These are phyloP conservation scores for Heliconius nattereri DNA, from an alignment of 1,140 invertebrate species.

Conservation along the genomic window DNA sequence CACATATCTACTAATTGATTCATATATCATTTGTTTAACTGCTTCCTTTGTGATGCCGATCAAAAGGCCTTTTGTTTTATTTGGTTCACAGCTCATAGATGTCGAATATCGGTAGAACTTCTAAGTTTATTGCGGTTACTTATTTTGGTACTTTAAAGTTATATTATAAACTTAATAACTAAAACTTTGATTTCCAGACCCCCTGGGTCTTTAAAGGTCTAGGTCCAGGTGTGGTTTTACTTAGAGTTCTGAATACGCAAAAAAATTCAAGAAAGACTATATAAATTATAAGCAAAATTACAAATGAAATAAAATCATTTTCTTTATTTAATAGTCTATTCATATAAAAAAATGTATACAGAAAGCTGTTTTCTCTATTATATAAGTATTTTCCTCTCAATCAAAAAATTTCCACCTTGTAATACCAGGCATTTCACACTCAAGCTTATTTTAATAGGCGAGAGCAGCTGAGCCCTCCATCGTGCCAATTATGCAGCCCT, in stretches of 20 bases:
- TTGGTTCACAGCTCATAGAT: background rate
- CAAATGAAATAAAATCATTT: background rate
- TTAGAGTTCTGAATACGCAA: no score
- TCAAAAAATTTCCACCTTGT: background rate
- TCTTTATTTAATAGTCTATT: no score
- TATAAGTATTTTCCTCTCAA: background rate
- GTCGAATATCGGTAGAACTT: background rate
- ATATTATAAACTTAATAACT: no score
- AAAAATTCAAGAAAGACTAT: no score
- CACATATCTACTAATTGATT: slow-evolving; percentile 49
- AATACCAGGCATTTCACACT: background rate
- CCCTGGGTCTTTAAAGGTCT: no score
- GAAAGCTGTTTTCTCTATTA: background rate
- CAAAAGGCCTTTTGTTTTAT: slow-evolving; percentile 1
- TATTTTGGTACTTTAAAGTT: no score
- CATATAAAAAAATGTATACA: background rate
- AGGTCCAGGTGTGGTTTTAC: no score
- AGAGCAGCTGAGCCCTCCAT: slow-evolving; percentile 8
- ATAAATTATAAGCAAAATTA: no score
- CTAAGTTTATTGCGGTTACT: no score
- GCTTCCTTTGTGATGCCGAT: slow-evolving; percentile 39
- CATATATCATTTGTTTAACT: slow-evolving; percentile 42
- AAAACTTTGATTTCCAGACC: no score
- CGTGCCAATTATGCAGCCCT: background rate
- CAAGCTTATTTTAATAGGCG: slow-evolving; percentile 7